Base-by-base conservation (phyloP, 2,888 invertebrate genomes). In the Apocheima hispidaria region DNA sequence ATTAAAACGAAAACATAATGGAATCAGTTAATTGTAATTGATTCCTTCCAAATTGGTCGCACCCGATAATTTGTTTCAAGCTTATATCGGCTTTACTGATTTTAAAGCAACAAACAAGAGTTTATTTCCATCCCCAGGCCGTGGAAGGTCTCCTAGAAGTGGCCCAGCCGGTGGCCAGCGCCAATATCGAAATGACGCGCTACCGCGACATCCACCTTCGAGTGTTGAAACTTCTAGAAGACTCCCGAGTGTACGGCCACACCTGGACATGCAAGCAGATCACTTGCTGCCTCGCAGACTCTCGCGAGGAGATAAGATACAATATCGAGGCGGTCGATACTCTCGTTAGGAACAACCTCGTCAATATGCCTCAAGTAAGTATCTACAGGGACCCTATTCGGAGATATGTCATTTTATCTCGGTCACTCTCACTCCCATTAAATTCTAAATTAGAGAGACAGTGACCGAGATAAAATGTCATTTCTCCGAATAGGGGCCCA, bases 321-420 rank as follows among this genome's bases (percentile, higher is more conserved):
- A 99, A 98, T 82, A 94, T 98, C 48, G 99, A 99, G 73, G 98
- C 98, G 0, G 95, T 99, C 2, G 98, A 99, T 82, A 95, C 96
- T 60, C 93, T 99, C 18, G 96, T 99, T 62, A 94, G 97, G 63
- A 95, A 96, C 46, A 96, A 96, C 60, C 94, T 98, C 46, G 94
- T 98, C 26, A 97, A 96, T 82, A 88, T 98, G 72, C 95, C 94
- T n/a, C 96, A 96, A 81, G 92, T 92, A 65, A 66, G 60, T 48
- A 20, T 23, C 10, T n/a, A n/a, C n/a, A n/a, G n/a, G n/a, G n/a
- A n/a, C n/a, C n/a, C n/a, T n/a, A n/a, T n/a, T n/a, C n/a, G n/a
- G n/a, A n/a, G n/a, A n/a, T n/a, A n/a, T n/a, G n/a, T n/a, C n/a
- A n/a, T n/a, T n/a, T n/a, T n/a, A n/a, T n/a, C n/a, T n/a, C n/a